A percentile compares a stretch with the other conserved stretches of the same genome.
Conservation (phyloP, 2,888 invertebrate species). For the Vesta saturnalis region DNA sequence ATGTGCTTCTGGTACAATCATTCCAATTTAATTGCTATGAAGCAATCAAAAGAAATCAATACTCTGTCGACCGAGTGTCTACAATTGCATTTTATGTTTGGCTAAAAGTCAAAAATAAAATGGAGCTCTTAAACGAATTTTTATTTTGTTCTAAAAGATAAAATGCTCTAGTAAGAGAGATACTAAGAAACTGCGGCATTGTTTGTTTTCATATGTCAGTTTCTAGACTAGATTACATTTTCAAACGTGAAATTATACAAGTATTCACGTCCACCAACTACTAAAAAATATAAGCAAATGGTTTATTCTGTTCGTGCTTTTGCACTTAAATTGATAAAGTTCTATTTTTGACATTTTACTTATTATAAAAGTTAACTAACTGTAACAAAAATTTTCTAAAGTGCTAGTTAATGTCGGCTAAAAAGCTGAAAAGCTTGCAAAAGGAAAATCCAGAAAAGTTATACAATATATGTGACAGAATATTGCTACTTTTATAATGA, state of each 20-base stretch:
- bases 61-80: neutral
- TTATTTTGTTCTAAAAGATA: neutral
- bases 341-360: neutral
- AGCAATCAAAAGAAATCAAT: neutral
- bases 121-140: slow-evolving; percentile 1
- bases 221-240: neutral
- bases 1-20: too few species aligned
- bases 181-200: neutral
- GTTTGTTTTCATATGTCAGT: neutral
- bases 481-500: slow-evolving; percentile 47
- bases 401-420: slow-evolving; percentile 18
- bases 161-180: neutral
- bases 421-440: slow-evolving; percentile 24
- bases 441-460: slow-evolving; percentile 35
- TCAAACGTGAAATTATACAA: neutral
- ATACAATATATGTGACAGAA: slow-evolving; percentile 40
- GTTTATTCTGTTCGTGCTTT: too few species aligned
- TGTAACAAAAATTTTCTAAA: neutral
- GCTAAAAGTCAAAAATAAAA: slow-evolving; percentile 1
- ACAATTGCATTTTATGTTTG: slow-evolving; percentile 1
- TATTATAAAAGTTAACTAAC: neutral
- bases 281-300: too few species aligned
- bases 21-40: too few species aligned
- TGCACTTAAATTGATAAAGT: too few species aligned
- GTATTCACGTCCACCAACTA: neutral